Evolutionary conservation across 1,140 invertebrate species (phyloP).

Genomic region (Lordiphosa collinella): DNA sequence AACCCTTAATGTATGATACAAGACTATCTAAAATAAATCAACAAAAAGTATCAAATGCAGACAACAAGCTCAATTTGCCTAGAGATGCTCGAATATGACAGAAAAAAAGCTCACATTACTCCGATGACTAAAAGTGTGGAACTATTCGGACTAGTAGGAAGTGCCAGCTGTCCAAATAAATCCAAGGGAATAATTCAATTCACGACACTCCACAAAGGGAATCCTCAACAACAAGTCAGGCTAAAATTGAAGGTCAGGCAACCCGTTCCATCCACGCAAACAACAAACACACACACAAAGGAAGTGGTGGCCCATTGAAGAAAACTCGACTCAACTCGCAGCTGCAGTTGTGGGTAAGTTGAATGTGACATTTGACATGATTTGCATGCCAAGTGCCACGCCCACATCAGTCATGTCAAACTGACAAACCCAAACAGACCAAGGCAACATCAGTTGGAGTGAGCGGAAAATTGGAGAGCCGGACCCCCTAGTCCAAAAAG

Average conservation of each 20-base stretch:
- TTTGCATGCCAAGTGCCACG: constrained; percentile 75
- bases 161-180: constrained; percentile 14
- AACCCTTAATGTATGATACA: neutral
- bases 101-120: neutral
- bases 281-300: neutral
- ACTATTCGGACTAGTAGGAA: neutral
- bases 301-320: constrained; percentile 7
- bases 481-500: neutral
- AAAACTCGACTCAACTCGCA: constrained; percentile 14
- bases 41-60: constrained; percentile 9
- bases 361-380: constrained; percentile 74
- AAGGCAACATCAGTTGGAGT: constrained; percentile 12
- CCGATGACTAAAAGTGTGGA: neutral
- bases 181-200: constrained; percentile 11
- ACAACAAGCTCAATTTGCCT: neutral
- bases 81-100: neutral
- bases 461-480: constrained; percentile 11
- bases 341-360: constrained; percentile 41
- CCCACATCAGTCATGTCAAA: constrained; percentile 57
- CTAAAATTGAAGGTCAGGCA: constrained; percentile 4
- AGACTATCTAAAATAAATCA: neutral
- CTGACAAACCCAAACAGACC: constrained; percentile 26
- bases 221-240: constrained; percentile 4
- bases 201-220: constrained; percentile 5
- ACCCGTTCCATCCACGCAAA: neutral